These are phyloP conservation scores for Meliscaeva auricollis DNA, from an alignment of 2,888 invertebrate genomes.

Conservation along the genomic window DNA sequence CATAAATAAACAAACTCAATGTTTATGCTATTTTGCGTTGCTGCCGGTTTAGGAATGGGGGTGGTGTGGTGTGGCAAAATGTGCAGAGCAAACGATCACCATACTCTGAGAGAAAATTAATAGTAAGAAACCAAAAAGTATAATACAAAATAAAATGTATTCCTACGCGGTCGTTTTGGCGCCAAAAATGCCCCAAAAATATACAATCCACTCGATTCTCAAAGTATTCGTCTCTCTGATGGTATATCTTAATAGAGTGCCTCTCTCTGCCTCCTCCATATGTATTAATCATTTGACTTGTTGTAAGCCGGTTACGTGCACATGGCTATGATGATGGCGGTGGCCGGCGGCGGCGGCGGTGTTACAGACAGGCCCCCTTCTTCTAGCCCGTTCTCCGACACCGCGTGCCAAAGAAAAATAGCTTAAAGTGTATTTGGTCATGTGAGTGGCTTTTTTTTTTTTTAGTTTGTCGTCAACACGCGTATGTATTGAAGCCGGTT, in stretches of 20 bases:
- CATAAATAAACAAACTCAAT: conserved; percentile 45
- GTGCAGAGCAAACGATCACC: conserved; percentile 3
- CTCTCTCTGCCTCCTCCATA: not conserved
- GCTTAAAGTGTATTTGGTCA: conserved; percentile 49
- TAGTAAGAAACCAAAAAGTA: conserved; percentile 11
- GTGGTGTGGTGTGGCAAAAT: not conserved
- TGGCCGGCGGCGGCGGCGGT: not conserved
- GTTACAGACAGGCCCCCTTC: not conserved
- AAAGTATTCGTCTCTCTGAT: conserved; percentile 1
- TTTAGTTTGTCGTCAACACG: not conserved
- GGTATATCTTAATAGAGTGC: conserved; percentile 2
- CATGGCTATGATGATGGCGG: conserved; percentile 37
- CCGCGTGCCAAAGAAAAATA: conserved; percentile 22
- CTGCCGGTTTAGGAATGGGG: not conserved
- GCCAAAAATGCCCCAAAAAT: conserved; percentile 69
- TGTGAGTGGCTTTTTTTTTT: conserved; percentile 36
- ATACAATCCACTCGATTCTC: conserved; percentile 37
- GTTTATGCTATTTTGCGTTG: conserved; percentile 10
- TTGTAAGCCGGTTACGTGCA: conserved; percentile 59
- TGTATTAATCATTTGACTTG: conserved; percentile 57
- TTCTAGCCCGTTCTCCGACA: not conserved
- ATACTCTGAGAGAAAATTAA: conserved; percentile 23
- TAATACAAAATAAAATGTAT: conserved; percentile 48
- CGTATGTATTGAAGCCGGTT: conserved; percentile 56
- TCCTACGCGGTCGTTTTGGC: conserved; percentile 70